These are phyloP conservation scores for Xerus rutilus DNA, from an alignment of 2,797 vertebrate genomes.

Conservation along the genomic window DNA sequence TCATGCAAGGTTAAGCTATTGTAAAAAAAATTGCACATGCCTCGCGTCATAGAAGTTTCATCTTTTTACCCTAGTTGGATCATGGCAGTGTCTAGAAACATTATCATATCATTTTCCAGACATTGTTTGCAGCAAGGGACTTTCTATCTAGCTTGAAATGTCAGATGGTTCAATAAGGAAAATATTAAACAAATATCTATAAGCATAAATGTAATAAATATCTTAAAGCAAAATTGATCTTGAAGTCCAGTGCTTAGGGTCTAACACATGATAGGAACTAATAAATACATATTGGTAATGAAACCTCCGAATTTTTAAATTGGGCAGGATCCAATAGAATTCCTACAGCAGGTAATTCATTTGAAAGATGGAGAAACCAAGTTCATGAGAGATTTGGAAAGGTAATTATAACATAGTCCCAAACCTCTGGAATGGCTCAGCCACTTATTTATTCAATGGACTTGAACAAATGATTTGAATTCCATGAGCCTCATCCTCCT, in stretches of 20 bases:
- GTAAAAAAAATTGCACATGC: neutral
- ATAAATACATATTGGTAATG: neutral
- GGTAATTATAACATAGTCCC: neutral
- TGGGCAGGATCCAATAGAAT: neutral
- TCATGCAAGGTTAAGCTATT: neutral
- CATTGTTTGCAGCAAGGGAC: slow-evolving; percentile 69
- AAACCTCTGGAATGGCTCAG: neutral
- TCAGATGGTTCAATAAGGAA: neutral
- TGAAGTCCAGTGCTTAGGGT: neutral
- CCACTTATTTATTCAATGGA: neutral
- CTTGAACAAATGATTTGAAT: slow-evolving; percentile 1
- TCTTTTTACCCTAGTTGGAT: neutral
- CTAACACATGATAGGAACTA: neutral
- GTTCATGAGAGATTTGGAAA: neutral
- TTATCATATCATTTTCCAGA: slow-evolving; percentile 71
- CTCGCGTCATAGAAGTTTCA: neutral
- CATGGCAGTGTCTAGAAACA: neutral
- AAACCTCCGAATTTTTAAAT: neutral
- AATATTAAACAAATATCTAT: neutral
- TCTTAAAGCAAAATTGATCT: neutral
- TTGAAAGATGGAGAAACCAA: slow-evolving; percentile 12
- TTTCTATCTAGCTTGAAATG: neutral
- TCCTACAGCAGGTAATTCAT: neutral
- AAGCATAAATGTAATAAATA: neutral
- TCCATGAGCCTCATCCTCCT: neutral